Conservation (phyloP, 1,140 invertebrate genomes). For the Neodiprion lecontei region DNA sequence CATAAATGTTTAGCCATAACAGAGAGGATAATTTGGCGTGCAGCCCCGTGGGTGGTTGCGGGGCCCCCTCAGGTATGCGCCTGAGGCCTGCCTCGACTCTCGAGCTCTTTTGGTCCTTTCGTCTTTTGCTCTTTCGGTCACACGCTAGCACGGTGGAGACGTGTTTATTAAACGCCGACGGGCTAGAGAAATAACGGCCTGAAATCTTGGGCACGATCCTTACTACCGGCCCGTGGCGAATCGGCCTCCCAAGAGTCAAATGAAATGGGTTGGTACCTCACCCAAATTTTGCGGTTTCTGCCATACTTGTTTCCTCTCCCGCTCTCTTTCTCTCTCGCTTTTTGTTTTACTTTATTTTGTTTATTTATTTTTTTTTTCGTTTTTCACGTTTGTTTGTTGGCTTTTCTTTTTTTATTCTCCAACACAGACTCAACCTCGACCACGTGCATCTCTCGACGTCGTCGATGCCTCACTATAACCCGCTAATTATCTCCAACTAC, state of each 20-base stretch:
- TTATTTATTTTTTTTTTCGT: not conserved
- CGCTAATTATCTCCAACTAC: too few relatives aligned
- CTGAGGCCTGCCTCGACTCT: not conserved
- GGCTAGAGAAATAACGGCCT: not conserved
- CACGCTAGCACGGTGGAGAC: not conserved
- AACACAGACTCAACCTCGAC: not conserved
- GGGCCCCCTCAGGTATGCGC: not conserved
- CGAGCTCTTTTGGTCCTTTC: not conserved
- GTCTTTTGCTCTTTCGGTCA: not conserved
- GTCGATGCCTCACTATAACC: too few relatives aligned
- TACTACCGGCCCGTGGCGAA: not conserved
- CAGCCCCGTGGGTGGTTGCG: slow-evolving; percentile 28
- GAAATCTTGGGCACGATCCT: not conserved
- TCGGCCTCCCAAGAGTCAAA: slow-evolving; percentile 1
- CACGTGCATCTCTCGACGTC: too few relatives aligned
- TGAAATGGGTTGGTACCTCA: not conserved
- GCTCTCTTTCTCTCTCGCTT: not conserved
- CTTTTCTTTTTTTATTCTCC: not conserved
- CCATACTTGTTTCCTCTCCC: not conserved
- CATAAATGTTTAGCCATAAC: slow-evolving; percentile 48
- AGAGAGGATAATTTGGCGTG: slow-evolving; percentile 41
- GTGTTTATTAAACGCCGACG: slow-evolving; percentile 7
- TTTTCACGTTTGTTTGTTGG: not conserved
- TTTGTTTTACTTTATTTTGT: not conserved
- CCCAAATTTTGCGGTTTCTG: too few relatives aligned